Base-by-base conservation (phyloP, 2,113 vertebrate genomes). In the Equus quagga region DNA sequence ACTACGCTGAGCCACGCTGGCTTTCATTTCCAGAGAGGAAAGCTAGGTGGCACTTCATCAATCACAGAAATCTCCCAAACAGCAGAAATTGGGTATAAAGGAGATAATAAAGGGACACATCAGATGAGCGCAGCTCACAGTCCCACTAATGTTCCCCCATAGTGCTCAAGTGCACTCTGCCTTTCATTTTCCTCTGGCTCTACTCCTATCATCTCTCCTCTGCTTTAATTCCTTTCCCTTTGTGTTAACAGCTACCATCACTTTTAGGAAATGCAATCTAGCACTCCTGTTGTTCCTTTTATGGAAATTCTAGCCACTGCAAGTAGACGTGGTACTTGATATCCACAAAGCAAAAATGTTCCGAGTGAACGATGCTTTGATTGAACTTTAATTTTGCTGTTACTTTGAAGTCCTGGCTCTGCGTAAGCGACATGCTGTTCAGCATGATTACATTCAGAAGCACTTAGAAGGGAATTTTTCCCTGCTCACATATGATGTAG, bases 311-410 rank as follows among this genome's bases (percentile, higher is more conserved):
- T 83, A 96, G 73, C 82, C n/a, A 54, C 78, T 70, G 58, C 58
- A 86, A 85, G 33, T 69, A 54, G 79, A 78, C 12, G 14, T 12
- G 82, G 56, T 89, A 86, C 95, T 92, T 93, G 93, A 97, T 84
- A 96, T 9, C 91, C 85, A 89, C 93, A 95, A 87, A 96, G 89
- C 64, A 85, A 80, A 93, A 97, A 80, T 89, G 79, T 95, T 96
- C 96, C 6, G 0, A 91, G 85, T 54, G 93, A 94, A 89, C 0
- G 11, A 62, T 4, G 28, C 94, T 96, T 96, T 96, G 97, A 96
- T 67, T 79, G 96, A 97, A 94, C 97, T 96, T 97, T 96, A 86
- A 96, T 97, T 97, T 96, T 73, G 78, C 80, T 44, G 82, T 78
- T 69, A 62, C 93, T 97, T 97, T 96, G 96, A 98, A 97, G 89